Evolutionary conservation across 2,797 vertebrate species (phyloP).

Genomic region (Alfaro cultratus): DNA sequence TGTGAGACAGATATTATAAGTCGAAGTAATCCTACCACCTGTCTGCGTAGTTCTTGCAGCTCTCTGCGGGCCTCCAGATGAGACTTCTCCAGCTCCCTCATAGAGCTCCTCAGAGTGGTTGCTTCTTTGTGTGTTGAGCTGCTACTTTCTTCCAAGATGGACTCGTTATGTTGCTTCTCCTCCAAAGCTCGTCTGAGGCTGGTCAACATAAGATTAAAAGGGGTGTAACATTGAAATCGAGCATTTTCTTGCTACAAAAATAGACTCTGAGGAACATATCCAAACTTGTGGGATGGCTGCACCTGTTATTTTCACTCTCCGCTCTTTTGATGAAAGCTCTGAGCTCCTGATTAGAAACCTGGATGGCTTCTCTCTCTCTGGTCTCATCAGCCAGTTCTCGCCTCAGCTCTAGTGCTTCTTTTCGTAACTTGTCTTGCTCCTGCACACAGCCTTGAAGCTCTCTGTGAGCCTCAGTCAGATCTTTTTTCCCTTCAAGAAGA

Average conservation of each 20-base stretch:
- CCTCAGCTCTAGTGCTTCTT: constrained; percentile 78
- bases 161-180: constrained; percentile 81
- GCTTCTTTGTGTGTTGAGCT: constrained; percentile 75
- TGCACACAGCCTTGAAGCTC: constrained; percentile 75
- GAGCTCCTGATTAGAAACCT: constrained; percentile 82
- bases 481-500: constrained; percentile 64
- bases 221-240: not conserved
- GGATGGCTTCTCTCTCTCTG: constrained; percentile 81
- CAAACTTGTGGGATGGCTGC: not conserved
- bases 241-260: not conserved
- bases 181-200: constrained; percentile 83
- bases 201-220: constrained; percentile 10
- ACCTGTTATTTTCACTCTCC: constrained; percentile 87
- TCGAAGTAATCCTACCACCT: constrained; percentile 71
- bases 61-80: constrained; percentile 75
- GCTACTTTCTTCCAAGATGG: constrained; percentile 77
- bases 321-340: constrained; percentile 74
- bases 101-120: constrained; percentile 68
- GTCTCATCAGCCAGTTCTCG: constrained; percentile 72
- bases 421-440: constrained; percentile 71
- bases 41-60: constrained; percentile 83
- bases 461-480: constrained; percentile 79
- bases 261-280: not conserved
- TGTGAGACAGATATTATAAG: constrained; percentile 31
- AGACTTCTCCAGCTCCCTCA: constrained; percentile 80